phyloP scores from a whole-genome alignment of 2,113 vertebrate species.

The Psilopsiagon aurifrons region DNA sequence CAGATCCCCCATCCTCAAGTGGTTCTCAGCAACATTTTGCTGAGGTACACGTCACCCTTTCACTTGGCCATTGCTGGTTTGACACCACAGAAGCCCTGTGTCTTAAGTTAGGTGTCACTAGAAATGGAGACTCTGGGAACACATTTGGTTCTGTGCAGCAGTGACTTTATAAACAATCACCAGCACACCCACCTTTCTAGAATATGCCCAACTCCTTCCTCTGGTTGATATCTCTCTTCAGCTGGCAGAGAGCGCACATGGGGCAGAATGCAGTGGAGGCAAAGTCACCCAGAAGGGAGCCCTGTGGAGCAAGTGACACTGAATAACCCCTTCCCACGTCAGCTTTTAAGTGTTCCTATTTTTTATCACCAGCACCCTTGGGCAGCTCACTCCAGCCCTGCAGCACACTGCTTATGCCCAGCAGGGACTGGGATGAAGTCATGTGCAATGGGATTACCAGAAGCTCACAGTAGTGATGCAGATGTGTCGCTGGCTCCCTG shows the following conservation, averaged over 20 bases:
- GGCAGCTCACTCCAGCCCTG: background rate
- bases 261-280: accelerated
- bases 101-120: background rate
- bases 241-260: slow-evolving; percentile 61
- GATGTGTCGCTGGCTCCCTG: background rate
- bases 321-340: background rate
- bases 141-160: background rate
- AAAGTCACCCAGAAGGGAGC: slow-evolving; percentile 60
- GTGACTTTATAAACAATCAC: accelerated
- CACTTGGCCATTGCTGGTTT: background rate
- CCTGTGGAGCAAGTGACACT: background rate
- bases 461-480: background rate
- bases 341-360: background rate
- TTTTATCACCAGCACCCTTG: accelerated
- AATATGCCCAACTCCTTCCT: slow-evolving; percentile 45
- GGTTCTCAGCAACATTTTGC: background rate
- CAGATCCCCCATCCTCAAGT: background rate
- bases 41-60: background rate
- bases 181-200: background rate
- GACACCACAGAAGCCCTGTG: background rate
- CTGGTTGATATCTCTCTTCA: slow-evolving; percentile 77
- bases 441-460: background rate
- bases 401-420: background rate
- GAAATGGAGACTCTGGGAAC: background rate
- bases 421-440: background rate